Percentiles rank a stretch among this genome's conserved stretches.
Evolutionary conservation across 2,113 vertebrate species (phyloP).

Genomic region (Uropsilus gracilis): DNA sequence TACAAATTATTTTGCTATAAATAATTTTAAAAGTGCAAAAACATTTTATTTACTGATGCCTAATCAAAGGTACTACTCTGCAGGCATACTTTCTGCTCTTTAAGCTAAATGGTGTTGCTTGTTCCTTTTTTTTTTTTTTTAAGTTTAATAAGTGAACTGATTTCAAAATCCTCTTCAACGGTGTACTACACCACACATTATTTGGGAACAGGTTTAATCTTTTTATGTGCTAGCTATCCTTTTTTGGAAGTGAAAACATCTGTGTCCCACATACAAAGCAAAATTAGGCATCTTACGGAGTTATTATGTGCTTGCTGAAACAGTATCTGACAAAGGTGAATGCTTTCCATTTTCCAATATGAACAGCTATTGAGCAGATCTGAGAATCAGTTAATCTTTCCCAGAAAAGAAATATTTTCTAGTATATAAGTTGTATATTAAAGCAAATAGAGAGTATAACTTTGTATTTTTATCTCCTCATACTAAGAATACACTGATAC

Average conservation of each 20-base stretch:
- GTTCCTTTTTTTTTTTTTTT: neutral
- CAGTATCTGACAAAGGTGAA: neutral
- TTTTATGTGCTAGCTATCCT: neutral
- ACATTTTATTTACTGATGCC: neutral
- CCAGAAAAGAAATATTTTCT: constrained; percentile 52
- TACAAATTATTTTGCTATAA: no score
- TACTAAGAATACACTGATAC: neutral
- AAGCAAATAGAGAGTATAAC: neutral
- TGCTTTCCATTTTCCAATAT: constrained; percentile 35
- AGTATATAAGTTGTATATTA: neutral
- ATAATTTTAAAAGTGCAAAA: no score
- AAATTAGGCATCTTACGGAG: neutral
- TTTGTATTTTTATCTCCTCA: constrained; percentile 29
- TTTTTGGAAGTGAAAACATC: constrained; percentile 51
- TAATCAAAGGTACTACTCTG: neutral
- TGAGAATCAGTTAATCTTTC: neutral
- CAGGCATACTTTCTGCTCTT: neutral
- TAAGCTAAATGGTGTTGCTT: neutral
- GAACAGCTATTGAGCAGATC: neutral
- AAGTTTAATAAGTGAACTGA: neutral
- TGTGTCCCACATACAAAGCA: constrained; percentile 16
- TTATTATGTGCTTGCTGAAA: neutral
- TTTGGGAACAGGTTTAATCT: neutral
- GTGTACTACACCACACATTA: neutral
- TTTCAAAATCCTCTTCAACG: constrained; percentile 8